Evolutionary conservation across 1,140 invertebrate genomes (phyloP), one percentile per base, ranked within the genome.

Genomic region (Stegodyphus dumicola): DNA sequence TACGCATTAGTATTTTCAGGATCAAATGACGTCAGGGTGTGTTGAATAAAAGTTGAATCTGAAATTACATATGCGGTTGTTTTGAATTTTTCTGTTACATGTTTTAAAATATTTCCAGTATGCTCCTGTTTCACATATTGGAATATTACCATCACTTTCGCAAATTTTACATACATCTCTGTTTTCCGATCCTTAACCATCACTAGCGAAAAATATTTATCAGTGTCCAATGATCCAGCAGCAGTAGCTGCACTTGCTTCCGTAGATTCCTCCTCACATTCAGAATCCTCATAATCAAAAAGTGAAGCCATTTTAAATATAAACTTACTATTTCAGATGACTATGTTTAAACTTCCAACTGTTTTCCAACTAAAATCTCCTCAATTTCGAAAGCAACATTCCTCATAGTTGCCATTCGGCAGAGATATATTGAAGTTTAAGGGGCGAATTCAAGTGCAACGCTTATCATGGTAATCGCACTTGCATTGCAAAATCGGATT

Each of bases 101-200:
- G 65, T 18, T 7, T 33, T 7, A 49, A 10, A 6, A 7, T 6
- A 17, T 49, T 54, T 6, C 13, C n/a, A 11, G 53, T 64, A 6
- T 7, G 7, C n/a, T 33, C 17, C 73, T 6, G 18, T 49, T 9
- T 56, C 64, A 6, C 52, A 52, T 73, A 73, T 76, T 84, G 81
- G 13, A 56, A 54, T 33, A 84, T 67, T 6, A 84, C 52, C 52
- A 84, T 76, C 3, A 84, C 74, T 76, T 84, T 84, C 3, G 81
- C 81, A 49, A 77, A 76, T 17, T 84, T 84, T 7, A 84, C 81
- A 77, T 84, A 84, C 81, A 77, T 76, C 65, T 84, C 73, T 56
- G 81, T 84, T 76, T 70, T 84, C 49, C 18, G 74, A 52, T 84
- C 81, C 1, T 6, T 54, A 52, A 53, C 11, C 79, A 83, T 83